Base-by-base conservation (phyloP, 2,888 invertebrate species). In the Tachina fera region DNA sequence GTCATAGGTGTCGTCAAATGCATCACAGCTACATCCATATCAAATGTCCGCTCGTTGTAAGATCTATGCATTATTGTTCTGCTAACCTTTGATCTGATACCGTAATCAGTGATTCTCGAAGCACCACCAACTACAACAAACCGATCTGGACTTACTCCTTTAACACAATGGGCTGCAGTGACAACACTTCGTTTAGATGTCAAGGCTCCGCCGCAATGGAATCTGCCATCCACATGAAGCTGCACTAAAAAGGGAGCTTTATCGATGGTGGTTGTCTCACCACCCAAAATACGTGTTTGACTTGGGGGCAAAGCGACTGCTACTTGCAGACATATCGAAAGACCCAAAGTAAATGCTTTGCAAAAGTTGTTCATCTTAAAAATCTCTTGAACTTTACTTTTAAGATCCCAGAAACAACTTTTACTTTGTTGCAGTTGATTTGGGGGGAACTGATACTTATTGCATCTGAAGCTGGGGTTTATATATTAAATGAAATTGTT, bases 81-180 rank as follows among this genome's bases (percentile, higher is more conserved):
- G 14, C 3, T 14, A 60, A 60, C 39, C 9, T 39, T 39, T 3
- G 60, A 60, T 60, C 39, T 39, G 39, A 60, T 8, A 39, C 60
- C 60, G 9, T 5, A 5, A 31, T 39, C 60, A 60, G 39, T 39
- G 6, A 9, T 14, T 14, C 39, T 60, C 3, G 60, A 39, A 60
- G 60, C 60, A 39, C 39, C 60, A 8, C 39, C 60, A n/a, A 60
- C 60, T 39, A 60, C 31, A 14, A 8, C 8, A 14, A 60, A 39
- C 2, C 39, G 39, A n/a, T 60, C 39, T 39, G n/a, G 14, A 14
- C n/a, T 0, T 8, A 60, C n/a, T 1, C 39, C 14, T 39, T 39
- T 31, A 9, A 60, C 60, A n/a, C 60, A 60, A 11, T 60, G 60
- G 60, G 39, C 60, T n/a, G 60, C 60, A 60, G 60, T 60, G n/a